These are phyloP conservation scores for Ischnus inquisitorius DNA, from an alignment of 2,888 invertebrate genomes.

Conservation along the genomic window DNA sequence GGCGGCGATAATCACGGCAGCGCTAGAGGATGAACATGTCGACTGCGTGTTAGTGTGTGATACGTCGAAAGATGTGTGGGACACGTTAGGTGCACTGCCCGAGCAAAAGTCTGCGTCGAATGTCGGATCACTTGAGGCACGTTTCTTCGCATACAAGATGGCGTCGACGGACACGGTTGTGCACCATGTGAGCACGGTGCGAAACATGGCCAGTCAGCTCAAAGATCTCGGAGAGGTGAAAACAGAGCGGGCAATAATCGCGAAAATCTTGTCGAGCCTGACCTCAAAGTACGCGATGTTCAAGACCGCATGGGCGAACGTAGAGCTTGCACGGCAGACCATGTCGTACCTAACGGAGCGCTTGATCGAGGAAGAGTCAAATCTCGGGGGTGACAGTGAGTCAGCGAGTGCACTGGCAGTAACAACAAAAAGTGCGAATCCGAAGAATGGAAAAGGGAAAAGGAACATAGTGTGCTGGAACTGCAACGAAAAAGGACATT, in stretches of 20 bases:
- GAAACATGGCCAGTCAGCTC: conserved; percentile 69
- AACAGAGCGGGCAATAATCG: conserved; percentile 50
- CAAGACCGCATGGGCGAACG: conserved; percentile 56
- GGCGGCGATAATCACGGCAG: conserved; percentile 48
- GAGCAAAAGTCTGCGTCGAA: conserved; percentile 71
- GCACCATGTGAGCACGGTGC: conserved; percentile 74
- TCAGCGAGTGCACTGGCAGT: conserved; percentile 51
- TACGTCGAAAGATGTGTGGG: conserved; percentile 71
- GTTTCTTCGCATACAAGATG: conserved; percentile 54
- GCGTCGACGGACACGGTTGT: conserved; percentile 69
- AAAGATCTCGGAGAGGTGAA: conserved; percentile 47
- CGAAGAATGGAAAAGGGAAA: conserved; percentile 3
- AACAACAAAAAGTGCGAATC: conserved; percentile 17
- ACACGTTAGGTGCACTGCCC: conserved; percentile 66
- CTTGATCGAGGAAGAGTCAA: conserved; percentile 56
- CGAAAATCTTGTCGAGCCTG: conserved; percentile 58
- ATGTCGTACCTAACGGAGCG: conserved; percentile 49
- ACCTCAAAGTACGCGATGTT: conserved; percentile 40
- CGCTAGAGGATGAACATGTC: conserved; percentile 56
- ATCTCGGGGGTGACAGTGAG: conserved; percentile 34
- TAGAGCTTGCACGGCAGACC: conserved; percentile 42
- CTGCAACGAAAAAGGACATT: conserved; percentile 51
- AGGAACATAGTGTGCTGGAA: conserved; percentile 48
- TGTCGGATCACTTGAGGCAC: conserved; percentile 36
- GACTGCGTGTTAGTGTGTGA: conserved; percentile 62